Evolutionary conservation across 2,113 vertebrate species (phyloP).

Genomic region (Capricornis sumatraensis): DNA sequence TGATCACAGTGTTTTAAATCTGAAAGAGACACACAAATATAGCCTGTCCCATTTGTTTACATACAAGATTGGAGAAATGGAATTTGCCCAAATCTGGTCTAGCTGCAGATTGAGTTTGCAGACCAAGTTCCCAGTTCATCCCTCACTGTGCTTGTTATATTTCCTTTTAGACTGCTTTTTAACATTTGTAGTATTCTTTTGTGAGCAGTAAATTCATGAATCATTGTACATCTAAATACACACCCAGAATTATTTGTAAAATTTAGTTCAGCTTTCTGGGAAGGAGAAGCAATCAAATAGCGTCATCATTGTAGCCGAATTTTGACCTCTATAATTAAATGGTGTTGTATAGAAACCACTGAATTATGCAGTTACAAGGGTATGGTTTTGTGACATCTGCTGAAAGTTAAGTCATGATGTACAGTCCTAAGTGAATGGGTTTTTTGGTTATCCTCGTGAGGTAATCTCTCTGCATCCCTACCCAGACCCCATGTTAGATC

Average conservation of each 20-base stretch:
- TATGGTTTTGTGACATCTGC: conserved; percentile 75
- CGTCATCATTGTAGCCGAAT: not conserved
- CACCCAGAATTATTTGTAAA: conserved; percentile 28
- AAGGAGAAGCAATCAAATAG: conserved; percentile 26
- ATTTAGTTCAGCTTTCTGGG: not conserved
- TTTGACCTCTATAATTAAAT: conserved; percentile 59
- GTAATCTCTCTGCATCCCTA: conserved; percentile 72
- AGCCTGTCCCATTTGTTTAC: not conserved
- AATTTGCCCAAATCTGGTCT: not conserved
- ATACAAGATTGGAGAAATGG: not conserved
- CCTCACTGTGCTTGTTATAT: not conserved
- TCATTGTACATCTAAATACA: not conserved
- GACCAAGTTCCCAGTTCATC: not conserved
- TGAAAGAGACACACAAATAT: not conserved
- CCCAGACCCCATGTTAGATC: conserved; percentile 40
- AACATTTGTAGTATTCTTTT: conserved; percentile 9
- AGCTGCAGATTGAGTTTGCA: not conserved
- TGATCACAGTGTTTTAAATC: not conserved
- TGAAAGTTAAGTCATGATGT: conserved; percentile 74
- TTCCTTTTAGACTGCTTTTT: not conserved
- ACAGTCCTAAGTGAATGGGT: conserved; percentile 43
- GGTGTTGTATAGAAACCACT: conserved; percentile 40
- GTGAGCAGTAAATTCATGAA: not conserved
- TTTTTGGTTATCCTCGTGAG: conserved; percentile 46
- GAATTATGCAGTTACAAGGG: conserved; percentile 63